A percentile compares a stretch with the other conserved stretches of the same genome.
These are phyloP conservation scores for Hypsibius dujardini DNA, from an alignment of 1,140 invertebrate species.

Conservation along the genomic window DNA sequence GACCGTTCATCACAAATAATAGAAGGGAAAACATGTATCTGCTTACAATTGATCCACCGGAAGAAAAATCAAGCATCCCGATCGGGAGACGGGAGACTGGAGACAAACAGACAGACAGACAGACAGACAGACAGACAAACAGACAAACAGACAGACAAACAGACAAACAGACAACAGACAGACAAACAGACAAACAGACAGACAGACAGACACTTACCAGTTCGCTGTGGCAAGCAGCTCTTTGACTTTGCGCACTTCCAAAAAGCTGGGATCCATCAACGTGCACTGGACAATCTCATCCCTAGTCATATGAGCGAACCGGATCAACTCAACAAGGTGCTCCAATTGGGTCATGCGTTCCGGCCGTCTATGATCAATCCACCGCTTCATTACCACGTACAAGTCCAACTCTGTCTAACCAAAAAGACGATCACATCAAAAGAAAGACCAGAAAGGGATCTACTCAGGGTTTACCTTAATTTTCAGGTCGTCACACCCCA, in stretches of 20 bases:
- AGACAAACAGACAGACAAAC: too few relatives aligned
- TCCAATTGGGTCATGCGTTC: conserved; percentile 2
- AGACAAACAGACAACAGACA: too few relatives aligned
- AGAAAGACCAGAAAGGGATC: not conserved
- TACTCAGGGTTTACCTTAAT: not conserved
- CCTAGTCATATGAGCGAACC: conserved; percentile 12
- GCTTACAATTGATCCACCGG: not conserved
- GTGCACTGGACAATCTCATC: conserved; percentile 15
- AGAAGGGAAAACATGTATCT: not conserved
- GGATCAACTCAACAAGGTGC: not conserved
- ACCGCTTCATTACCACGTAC: conserved; percentile 1
- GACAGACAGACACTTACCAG: not conserved
- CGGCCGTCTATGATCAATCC: conserved; percentile 8
- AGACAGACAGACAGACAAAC: too few relatives aligned
- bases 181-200: too few relatives aligned
- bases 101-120: too few relatives aligned
- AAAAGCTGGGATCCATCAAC: conserved; percentile 5
- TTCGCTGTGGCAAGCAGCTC: conserved; percentile 8
- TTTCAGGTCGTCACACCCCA: conserved; percentile 13
- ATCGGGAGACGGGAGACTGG: too few relatives aligned
- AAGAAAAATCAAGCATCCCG: too few relatives aligned
- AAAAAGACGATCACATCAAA: not conserved
- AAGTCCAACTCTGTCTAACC: conserved; percentile 7
- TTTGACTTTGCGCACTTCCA: conserved; percentile 11
- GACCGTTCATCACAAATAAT: not conserved